A percentile compares a stretch with the other conserved stretches of the same genome.
phyloP scores from a whole-genome alignment of 2,797 vertebrate species.

The Rhabdomys pumilio region DNA sequence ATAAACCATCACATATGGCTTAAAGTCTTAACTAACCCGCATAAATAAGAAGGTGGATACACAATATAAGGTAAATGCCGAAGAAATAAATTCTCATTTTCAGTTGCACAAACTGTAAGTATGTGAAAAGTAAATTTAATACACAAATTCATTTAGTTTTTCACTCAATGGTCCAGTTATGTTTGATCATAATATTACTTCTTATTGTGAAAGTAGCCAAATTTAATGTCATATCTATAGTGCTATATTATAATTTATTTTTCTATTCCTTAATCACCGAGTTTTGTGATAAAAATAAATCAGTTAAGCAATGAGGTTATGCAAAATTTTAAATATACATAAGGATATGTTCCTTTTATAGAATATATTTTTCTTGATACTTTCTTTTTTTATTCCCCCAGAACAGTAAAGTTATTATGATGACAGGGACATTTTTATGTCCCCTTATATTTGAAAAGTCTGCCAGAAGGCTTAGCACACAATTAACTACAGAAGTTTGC shows the following conservation, averaged over 20 bases:
- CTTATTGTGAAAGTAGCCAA: conserved; percentile 69
- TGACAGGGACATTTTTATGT: conserved; percentile 29
- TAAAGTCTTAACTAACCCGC: conserved; percentile 50
- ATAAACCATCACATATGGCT: background rate
- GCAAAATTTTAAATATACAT: conserved; percentile 58
- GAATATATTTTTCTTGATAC: conserved; percentile 5
- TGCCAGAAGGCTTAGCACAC: background rate
- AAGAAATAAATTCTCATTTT: conserved; percentile 71
- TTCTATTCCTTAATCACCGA: conserved; percentile 61
- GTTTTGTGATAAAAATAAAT: conserved; percentile 63
- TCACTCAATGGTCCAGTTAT: conserved; percentile 56
- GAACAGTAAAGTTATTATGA: conserved; percentile 30
- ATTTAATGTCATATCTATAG: conserved; percentile 59
- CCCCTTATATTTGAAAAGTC: background rate
- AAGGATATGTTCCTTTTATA: background rate
- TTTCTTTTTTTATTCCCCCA: background rate
- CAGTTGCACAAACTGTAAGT: conserved; percentile 60
- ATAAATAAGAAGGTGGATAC: conserved; percentile 38
- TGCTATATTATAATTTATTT: conserved; percentile 65
- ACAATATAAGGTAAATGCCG: conserved; percentile 30
- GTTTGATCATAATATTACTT: conserved; percentile 63
- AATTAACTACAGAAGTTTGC: conserved; percentile 53
- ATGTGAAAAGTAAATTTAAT: conserved; percentile 65
- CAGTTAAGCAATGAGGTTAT: conserved; percentile 56
- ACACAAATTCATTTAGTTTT: conserved; percentile 67